Base-by-base conservation (phyloP, 2,113 vertebrate species). In the Papio anubis region DNA sequence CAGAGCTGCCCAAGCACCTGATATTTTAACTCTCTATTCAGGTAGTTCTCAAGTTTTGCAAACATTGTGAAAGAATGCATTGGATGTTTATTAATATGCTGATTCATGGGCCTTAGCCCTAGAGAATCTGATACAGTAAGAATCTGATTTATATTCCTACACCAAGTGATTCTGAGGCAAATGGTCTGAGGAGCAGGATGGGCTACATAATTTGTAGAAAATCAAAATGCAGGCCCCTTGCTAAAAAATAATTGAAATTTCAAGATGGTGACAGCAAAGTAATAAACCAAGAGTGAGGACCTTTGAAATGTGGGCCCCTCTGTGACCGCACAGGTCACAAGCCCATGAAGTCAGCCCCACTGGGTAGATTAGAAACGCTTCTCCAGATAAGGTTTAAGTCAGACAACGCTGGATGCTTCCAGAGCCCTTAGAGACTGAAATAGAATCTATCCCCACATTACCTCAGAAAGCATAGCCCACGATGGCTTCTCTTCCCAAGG, bases 181-280 rank as follows among this genome's bases (percentile, higher is more conserved):
- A 88, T 0, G 0, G 6, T 89, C 55, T 75, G 11, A 78, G 66
- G 12, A 89, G 30, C 6, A 72, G 38, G 30, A 76, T 25, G 27
- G 43, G 38, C 8, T 30, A 75, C 9, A 11, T 76, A 68, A 80
- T 66, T 70, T 87, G 38, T 59, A 84, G 75, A 73, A 90, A 95
- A 83, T 66, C 8, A 79, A 86, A 92, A 64, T 3, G 9, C 6
- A 3, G 14, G 16, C 3, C 5, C 27, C 10, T 20, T 81, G 0
- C 80, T 84, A 45, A 88, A 94, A 61, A n/a, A 95, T 86, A 90
- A 59, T 13, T 32, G 57, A 8, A 70, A 96, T 91, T 89, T 94
- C 80, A 80, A 43, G 70, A 38, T 48, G 59, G 21, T 18, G 4
- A 55, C 20, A 87, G 38, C 13, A 64, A 30, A 30, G 3, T 32